Evolutionary conservation across 2,113 vertebrate genomes (phyloP), one percentile per base, ranked within the genome.

Genomic region (Equus quagga): DNA sequence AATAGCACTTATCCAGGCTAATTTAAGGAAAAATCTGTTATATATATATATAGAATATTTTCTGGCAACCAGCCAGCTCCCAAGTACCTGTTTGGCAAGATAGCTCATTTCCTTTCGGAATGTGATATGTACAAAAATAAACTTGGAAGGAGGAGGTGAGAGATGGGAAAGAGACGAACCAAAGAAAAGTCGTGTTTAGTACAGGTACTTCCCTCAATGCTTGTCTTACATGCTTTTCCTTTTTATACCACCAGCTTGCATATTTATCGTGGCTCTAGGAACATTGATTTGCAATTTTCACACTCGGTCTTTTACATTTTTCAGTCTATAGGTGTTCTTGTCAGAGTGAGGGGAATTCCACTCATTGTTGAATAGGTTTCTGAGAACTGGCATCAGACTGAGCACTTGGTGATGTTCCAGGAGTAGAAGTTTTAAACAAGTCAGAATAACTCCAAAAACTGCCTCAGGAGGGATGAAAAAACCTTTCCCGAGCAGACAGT

Each of bases 121-220:
- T 92, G 44, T 79, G 13, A 65, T 76, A 81, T 33, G 6, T 62
- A 83, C 18, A 64, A 83, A 95, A 92, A 89, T 80, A 92, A 95
- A 70, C 31, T 56, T 67, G 62, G 65, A 92, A 69, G 72, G 24
- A 83, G 62, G 33, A 92, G 18, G 9, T 86, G 6, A 76, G 76
- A 93, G 46, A 65, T 72, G 14, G 69, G 58, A 64, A 96, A 46
- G 13, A 90, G 70, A 75, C 6, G 18, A 54, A 80, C 3, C 14
- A 26, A 92, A 75, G 80, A 41, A 54, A 83, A 76, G 26, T 56
- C 69, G 51, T 49, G 0, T 94, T 90, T 84, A 75, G 21, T 73
- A 7, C 13, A 54, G 36, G 8, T 60, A 23, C 1, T 19, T 44
- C 56, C 15, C 24, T 69, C 7, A 0, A 2, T 72, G 51, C 60